A percentile compares a stretch with the other conserved stretches of the same genome.
These are phyloP conservation scores for Trinorchestia longiramus DNA, from an alignment of 1,140 invertebrate genomes.

Conservation along the genomic window DNA sequence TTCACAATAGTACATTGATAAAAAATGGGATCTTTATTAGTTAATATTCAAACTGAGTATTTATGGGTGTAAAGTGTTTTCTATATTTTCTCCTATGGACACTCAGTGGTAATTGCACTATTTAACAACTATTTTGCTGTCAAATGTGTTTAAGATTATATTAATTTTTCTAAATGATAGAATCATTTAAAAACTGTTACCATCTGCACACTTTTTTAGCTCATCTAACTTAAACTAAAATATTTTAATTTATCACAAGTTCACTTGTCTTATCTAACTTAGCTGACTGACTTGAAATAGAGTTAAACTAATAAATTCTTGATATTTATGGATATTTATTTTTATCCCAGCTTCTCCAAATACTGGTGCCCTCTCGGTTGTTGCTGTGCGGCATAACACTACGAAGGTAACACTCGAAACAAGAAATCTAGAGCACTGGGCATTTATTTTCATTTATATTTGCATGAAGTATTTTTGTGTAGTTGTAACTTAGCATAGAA, in stretches of 20 bases:
- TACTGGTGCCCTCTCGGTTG: neutral
- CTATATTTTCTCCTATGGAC: too few species aligned
- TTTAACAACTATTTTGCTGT: too few species aligned
- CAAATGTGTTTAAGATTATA: too few species aligned
- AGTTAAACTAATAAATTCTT: neutral
- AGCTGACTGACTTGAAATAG: neutral
- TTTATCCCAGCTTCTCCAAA: neutral
- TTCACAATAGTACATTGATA: too few species aligned
- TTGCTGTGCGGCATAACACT: slow-evolving; percentile 40
- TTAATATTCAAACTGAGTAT: too few species aligned
- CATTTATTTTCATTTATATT: neutral
- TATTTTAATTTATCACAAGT: neutral
- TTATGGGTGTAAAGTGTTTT: too few species aligned
- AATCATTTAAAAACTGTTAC: too few species aligned
- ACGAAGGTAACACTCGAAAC: slow-evolving; percentile 1
- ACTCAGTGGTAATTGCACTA: too few species aligned
- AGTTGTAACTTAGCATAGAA: too few species aligned
- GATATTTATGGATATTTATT: neutral
- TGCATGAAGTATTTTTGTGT: neutral
- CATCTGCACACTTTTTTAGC: too few species aligned
- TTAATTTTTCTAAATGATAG: too few species aligned
- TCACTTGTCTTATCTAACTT: neutral
- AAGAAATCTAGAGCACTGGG: neutral
- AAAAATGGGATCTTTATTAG: too few species aligned
- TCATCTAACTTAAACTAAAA: neutral